Percentiles rank a stretch among this genome's conserved stretches.
Conservation (phyloP, 2,113 vertebrate genomes). For the Elephas maximus region DNA sequence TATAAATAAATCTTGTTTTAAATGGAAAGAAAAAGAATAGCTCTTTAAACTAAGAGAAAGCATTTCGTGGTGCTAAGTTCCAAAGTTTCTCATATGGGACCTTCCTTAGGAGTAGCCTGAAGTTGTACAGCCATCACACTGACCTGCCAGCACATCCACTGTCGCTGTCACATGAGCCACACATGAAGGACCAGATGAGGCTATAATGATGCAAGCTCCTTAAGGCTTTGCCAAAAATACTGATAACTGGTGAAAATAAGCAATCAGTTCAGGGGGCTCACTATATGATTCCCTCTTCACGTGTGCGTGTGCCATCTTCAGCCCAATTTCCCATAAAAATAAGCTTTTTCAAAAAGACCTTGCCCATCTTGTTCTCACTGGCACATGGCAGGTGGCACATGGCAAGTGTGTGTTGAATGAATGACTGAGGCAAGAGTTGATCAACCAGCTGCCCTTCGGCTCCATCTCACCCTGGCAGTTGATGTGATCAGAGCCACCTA, state of each 20-base stretch:
- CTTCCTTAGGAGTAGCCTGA: background rate
- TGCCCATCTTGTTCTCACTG: background rate
- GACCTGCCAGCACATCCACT: background rate
- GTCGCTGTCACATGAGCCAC: background rate
- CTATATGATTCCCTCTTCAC: background rate
- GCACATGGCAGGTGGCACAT: background rate
- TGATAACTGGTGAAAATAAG: background rate
- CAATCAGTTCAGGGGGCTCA: background rate
- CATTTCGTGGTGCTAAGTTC: constrained; percentile 11
- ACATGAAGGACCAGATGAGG: background rate
- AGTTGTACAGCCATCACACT: background rate
- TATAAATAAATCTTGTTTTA: constrained; percentile 15
- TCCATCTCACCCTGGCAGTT: background rate
- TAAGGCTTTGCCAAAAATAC: background rate
- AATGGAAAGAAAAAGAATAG: background rate
- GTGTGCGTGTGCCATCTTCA: background rate
- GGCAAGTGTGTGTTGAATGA: background rate
- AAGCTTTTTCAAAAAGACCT: background rate
- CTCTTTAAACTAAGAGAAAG: background rate
- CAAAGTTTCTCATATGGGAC: background rate
- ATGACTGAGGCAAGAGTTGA: background rate
- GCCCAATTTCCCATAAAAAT: background rate
- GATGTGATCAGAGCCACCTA: background rate
- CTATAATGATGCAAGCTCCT: background rate
- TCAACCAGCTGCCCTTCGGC: background rate